Base-by-base conservation (phyloP, 1,140 invertebrate species). In the Drosophila lini region DNA sequence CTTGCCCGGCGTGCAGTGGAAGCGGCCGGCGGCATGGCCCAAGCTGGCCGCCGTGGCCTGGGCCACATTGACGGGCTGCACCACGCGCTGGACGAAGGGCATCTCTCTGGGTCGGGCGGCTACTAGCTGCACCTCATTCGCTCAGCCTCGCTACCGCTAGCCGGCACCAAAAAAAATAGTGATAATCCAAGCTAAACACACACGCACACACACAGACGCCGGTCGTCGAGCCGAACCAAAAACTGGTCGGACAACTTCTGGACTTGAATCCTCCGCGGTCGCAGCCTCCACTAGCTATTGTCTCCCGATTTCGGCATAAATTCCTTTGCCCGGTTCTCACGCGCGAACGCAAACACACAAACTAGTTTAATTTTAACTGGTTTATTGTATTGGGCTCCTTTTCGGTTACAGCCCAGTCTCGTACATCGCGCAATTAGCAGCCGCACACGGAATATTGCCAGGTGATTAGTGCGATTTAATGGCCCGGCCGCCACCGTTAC, bases 61-160 rank as follows among this genome's bases (percentile, higher is more conserved):
- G 74, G 95, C 95, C 83, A 96, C 92, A 93, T 93, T 94, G 80
- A 94, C 94, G 42, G 96, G 96, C 81, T 95, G 94, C 80, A 96
- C 94, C 53, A 94, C 93, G 62, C 95, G 94, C 85, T 95, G 94
- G 80, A 96, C 94, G 93, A 96, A 96, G 86, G 96, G 96, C 96
- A 96, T 96, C 91, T 90, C 62, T 70, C 42, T 60, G 38, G 22
- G 36, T 55, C 58, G 74, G 60, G 36, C 34, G 55, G n/a, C 25
- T 52, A 63, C 71, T 82, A 61, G 53, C 78, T 78, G 31, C 52
- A 56, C 53, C 48, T 77, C 74, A 77, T 79, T 32, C 67, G 57
- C 36, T 60, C 36, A 22, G 53, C 13, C 22, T 36, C n/a, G 48
- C 28, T 44, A 16, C 61, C 28, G 44, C 22, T 63, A 50, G 31